A percentile compares a stretch with the other conserved stretches of the same genome.
Evolutionary conservation across 2,113 vertebrate genomes (phyloP).

Genomic region (Asarcornis scutulata): DNA sequence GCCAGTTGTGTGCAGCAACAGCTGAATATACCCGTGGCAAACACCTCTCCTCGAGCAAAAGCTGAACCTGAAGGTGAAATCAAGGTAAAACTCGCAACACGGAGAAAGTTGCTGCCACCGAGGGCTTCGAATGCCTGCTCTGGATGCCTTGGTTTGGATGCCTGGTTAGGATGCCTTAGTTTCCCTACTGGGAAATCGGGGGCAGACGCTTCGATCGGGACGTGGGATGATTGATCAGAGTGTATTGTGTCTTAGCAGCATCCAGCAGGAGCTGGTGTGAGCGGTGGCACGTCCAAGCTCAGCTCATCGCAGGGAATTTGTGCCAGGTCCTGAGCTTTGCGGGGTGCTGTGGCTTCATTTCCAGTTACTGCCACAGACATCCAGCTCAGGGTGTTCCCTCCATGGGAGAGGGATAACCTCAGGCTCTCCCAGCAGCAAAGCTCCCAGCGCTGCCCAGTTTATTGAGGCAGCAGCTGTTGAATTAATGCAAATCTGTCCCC

Average conservation of each 20-base stretch:
- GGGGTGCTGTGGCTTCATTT: not conserved
- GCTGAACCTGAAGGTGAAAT: slow-evolving; percentile 21
- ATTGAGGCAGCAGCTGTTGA: not conserved
- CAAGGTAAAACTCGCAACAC: not conserved
- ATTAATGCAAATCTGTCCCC: not conserved
- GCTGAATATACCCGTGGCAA: slow-evolving; percentile 22
- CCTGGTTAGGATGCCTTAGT: not conserved
- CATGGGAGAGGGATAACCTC: not conserved
- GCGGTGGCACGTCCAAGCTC: accelerated
- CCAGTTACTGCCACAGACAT: not conserved
- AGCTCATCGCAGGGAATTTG: not conserved
- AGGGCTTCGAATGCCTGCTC: not conserved
- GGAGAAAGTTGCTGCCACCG: not conserved
- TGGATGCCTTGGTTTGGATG: too few species aligned
- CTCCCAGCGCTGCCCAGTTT: not conserved
- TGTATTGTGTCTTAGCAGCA: not conserved
- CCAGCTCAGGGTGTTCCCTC: not conserved
- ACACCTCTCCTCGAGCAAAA: not conserved
- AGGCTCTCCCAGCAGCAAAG: not conserved
- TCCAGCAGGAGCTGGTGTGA: not conserved
- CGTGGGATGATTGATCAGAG: slow-evolving; percentile 2
- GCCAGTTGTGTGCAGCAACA: not conserved
- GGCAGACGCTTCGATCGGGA: not conserved
- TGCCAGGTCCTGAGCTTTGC: not conserved
- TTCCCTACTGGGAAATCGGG: slow-evolving; percentile 7